Evolutionary conservation across 2,113 vertebrate species (phyloP).

Genomic region (Poecilia latipinna): DNA sequence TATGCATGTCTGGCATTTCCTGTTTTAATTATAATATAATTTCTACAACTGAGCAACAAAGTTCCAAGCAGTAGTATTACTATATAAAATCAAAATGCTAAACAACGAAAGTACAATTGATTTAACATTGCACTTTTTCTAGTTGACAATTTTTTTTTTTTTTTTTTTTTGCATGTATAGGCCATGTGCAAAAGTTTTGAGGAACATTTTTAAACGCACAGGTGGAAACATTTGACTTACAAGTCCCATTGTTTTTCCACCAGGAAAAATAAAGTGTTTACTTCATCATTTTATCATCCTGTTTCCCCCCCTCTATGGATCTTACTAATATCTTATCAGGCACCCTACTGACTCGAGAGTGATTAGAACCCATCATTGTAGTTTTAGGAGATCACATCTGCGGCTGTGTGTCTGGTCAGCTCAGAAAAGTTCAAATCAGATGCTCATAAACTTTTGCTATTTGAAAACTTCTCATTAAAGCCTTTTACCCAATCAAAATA

Average conservation of each 20-base stretch:
- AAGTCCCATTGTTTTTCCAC: neutral
- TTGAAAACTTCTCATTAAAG: slow-evolving; percentile 73
- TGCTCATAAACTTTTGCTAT: slow-evolving; percentile 53
- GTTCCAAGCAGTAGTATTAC: too few species aligned
- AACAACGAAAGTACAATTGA: neutral
- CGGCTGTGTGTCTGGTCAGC: slow-evolving; percentile 33
- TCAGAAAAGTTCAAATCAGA: slow-evolving; percentile 37
- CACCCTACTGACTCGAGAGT: slow-evolving; percentile 14
- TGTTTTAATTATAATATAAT: too few species aligned
- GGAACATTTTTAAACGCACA: slow-evolving; percentile 12
- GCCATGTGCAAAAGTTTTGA: neutral
- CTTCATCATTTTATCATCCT: neutral
- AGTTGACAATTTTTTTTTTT: too few species aligned
- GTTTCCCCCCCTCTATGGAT: slow-evolving; percentile 14
- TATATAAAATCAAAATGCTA: neutral
- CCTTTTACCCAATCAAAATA: slow-evolving; percentile 49
- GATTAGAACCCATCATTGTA: slow-evolving; percentile 67
- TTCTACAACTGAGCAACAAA: too few species aligned
- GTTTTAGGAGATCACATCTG: slow-evolving; percentile 48
- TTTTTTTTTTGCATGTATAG: neutral
- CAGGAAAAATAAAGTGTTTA: slow-evolving; percentile 7
- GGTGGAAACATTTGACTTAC: neutral
- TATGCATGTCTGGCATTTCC: too few species aligned
- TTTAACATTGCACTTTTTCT: neutral
- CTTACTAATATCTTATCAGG: slow-evolving; percentile 26